These are phyloP conservation scores for Tympanuchus pallidicinctus DNA, from an alignment of 2,113 vertebrate species.

Conservation along the genomic window DNA sequence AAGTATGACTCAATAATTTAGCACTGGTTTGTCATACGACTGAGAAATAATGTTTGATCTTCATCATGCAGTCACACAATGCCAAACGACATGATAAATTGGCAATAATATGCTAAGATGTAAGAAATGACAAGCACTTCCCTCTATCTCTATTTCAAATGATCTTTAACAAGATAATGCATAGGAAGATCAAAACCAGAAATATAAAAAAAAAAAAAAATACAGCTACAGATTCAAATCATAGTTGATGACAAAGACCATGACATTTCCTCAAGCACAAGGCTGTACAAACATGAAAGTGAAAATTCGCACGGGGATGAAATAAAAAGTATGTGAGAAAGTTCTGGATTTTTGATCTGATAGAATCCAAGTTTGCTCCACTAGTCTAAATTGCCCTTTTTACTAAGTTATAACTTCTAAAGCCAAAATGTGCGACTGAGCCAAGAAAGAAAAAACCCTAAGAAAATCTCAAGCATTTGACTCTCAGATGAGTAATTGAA, in stretches of 20 bases:
- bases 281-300: background rate
- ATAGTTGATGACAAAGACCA: background rate
- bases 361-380: background rate
- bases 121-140: constrained; percentile 3
- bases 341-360: background rate
- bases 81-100: background rate
- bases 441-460: background rate
- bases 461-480: background rate
- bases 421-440: background rate
- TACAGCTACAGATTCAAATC: background rate
- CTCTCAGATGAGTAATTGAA: background rate
- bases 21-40: background rate
- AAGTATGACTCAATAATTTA: background rate
- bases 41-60: background rate
- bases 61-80: background rate
- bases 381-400: background rate
- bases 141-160: background rate
- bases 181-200: background rate
- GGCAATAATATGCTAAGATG: background rate
- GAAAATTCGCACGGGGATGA: background rate
- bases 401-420: background rate
- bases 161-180: background rate
- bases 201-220: background rate
- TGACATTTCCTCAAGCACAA: background rate
- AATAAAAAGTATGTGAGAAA: background rate